Conservation (phyloP, 2,888 invertebrate species). For the Pterostichus niger region DNA sequence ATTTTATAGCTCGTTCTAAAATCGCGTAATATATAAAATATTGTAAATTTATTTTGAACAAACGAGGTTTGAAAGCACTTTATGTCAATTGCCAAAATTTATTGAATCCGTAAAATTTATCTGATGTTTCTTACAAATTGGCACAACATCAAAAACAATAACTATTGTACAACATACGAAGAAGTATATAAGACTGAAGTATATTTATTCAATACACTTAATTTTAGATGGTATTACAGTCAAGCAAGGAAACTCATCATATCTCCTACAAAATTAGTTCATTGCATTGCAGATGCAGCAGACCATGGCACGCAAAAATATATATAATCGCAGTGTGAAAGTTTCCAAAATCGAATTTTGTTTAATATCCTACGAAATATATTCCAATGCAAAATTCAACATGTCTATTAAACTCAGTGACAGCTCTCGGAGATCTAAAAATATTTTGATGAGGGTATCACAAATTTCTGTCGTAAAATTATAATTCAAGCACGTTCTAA, state of each 20-base stretch:
- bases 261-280: neutral
- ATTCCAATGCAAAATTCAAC: conserved; percentile 6
- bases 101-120: conserved; percentile 34
- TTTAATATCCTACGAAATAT: conserved; percentile 14
- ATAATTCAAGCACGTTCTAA: conserved; percentile 40
- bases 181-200: conserved; percentile 2
- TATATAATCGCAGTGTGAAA: conserved; percentile 9
- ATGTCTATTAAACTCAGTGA: conserved; percentile 25
- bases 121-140: conserved; percentile 32
- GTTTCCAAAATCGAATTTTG: conserved; percentile 35
- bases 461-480: conserved; percentile 9
- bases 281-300: conserved; percentile 8
- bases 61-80: conserved; percentile 38
- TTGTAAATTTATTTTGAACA: conserved; percentile 24
- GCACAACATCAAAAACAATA: conserved; percentile 45
- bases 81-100: conserved; percentile 53
- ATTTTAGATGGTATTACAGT: conserved; percentile 7
- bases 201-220: conserved; percentile 27
- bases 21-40: neutral
- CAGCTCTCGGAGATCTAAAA: conserved; percentile 28
- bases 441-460: conserved; percentile 41
- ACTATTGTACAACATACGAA: conserved; percentile 11
- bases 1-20: neutral
- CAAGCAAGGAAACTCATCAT: conserved; percentile 7
- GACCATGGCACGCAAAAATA: conserved; percentile 1